phyloP scores from a whole-genome alignment of 2,797 vertebrate genomes.

The Falco naumanni region DNA sequence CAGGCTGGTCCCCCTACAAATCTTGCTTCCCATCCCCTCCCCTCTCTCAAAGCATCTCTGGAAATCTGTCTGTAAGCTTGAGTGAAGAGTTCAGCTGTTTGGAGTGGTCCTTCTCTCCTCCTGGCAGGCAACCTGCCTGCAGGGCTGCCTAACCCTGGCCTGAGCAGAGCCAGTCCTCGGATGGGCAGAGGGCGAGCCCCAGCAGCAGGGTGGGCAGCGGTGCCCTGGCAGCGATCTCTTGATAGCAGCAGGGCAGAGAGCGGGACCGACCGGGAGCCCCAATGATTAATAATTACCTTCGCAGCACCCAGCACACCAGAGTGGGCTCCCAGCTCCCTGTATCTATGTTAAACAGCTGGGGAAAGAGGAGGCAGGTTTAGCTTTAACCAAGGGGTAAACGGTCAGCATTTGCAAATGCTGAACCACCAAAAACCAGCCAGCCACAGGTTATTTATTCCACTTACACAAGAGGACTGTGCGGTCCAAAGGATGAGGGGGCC shows the following conservation, averaged over 20 bases:
- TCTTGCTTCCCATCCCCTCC: slow-evolving; percentile 20
- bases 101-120: background rate
- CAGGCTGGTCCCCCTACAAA: slow-evolving; percentile 26
- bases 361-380: slow-evolving; percentile 50
- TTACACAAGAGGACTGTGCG: background rate
- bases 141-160: background rate
- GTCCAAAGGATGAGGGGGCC: slow-evolving; percentile 42
- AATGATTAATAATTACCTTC: slow-evolving; percentile 44
- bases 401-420: slow-evolving; percentile 63
- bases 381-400: slow-evolving; percentile 66
- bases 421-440: slow-evolving; percentile 35
- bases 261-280: background rate
- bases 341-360: background rate
- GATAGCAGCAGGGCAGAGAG: background rate
- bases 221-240: background rate
- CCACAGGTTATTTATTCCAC: slow-evolving; percentile 33
- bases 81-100: slow-evolving; percentile 43
- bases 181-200: background rate
- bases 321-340: background rate
- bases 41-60: background rate
- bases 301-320: background rate
- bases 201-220: background rate
- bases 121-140: background rate
- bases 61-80: background rate
- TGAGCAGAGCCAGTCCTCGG: background rate